Evolutionary conservation across 1,140 invertebrate genomes (phyloP), one percentile per base, ranked within the genome.

Genomic region (Pseudoatta argentina): DNA sequence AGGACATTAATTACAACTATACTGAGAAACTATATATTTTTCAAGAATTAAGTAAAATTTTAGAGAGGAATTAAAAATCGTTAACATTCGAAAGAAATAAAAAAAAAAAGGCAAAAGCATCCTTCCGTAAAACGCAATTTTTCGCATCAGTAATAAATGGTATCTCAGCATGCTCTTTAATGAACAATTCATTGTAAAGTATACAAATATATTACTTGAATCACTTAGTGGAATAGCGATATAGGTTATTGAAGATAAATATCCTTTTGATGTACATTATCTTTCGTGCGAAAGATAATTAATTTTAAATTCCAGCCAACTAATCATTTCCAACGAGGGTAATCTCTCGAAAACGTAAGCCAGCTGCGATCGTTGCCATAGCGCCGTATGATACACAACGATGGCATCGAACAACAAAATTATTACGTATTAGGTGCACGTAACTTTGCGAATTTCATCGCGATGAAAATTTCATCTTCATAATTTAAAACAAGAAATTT

Each of bases 401-500:
- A 57, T 21, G 55, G 34, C 51, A 88, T 87, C 55, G 39, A 10
- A 21, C 66, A 30, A 21, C 12, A 27, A 39, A 12, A 59, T 73
- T 81, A 30, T 76, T 66, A n/a, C 4, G 27, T 53, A 73, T 57
- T 59, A 30, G 53, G 21, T 10, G 7, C 27, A 66, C 63, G 39
- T 69, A 34, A 30, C 67, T 66, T 59, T 59, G 16, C 69, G 12
- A 81, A 48, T 66, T 87, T 79, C 30, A 51, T 3, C 30, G 27
- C 44, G 6, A 5, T 39, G 14, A 12, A 5, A 30, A 24, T n/a
- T 27, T 39, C 73, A 83, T 55, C 34, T 61, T 10, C 77, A 83
- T 87, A 87, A 87, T 82, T 88, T 71, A 63, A 53, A 83, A 73
- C 63, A 63, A 55, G 87, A 83, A 83, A 86, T 85, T 75, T 83